Conservation (phyloP, 2,888 invertebrate genomes). For the Campoletis raptor region DNA sequence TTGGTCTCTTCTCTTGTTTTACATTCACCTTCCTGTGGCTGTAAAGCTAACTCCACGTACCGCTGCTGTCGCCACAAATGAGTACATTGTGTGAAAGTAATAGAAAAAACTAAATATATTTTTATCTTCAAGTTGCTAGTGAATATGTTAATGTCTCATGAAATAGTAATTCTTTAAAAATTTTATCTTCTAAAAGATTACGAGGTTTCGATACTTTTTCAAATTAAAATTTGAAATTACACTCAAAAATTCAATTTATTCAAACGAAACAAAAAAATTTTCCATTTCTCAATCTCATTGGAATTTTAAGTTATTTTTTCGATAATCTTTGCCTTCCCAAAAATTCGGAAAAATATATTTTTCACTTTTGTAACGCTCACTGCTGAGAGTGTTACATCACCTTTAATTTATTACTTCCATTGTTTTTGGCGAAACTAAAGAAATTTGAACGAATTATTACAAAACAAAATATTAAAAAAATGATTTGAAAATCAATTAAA, state of each 20-base stretch:
- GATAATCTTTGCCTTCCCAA: too few relatives aligned
- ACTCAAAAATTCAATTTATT: not conserved
- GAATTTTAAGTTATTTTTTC: too few relatives aligned
- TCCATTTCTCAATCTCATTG: not conserved
- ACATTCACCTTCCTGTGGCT: not conserved
- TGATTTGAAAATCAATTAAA: too few relatives aligned
- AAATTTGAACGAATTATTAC: not conserved
- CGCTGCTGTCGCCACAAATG: not conserved
- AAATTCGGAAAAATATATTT: too few relatives aligned
- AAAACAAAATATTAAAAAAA: not conserved
- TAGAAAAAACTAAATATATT: not conserved
- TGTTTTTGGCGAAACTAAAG: not conserved
- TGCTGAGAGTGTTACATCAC: not conserved
- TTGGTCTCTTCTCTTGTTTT: not conserved
- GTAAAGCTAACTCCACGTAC: not conserved
- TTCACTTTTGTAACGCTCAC: too few relatives aligned
- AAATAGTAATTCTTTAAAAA: not conserved
- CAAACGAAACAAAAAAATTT: not conserved
- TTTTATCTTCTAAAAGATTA: not conserved
- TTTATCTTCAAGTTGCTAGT: not conserved
- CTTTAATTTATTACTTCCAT: not conserved
- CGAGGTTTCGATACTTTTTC: not conserved
- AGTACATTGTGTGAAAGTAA: not conserved
- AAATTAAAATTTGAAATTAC: too few relatives aligned
- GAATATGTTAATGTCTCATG: not conserved